Conservation (phyloP, 2,797 vertebrate species). For the Poeciliopsis presidionis region DNA sequence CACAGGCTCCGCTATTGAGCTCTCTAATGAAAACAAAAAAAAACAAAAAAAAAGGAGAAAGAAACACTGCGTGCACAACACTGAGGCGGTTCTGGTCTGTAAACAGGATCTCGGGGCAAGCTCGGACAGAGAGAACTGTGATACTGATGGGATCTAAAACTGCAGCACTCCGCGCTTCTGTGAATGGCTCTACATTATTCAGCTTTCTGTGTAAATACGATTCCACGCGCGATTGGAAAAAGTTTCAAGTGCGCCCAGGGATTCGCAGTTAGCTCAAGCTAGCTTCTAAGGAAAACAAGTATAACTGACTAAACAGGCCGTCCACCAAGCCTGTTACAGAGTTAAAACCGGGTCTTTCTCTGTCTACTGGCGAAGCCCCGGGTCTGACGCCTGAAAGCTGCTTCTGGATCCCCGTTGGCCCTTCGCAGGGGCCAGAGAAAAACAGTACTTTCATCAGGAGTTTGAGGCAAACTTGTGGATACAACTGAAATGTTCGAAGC, state of each 20-base stretch:
- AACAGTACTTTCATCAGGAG: not conserved
- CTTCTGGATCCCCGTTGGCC: not conserved
- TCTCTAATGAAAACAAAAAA: slow-evolving; percentile 60
- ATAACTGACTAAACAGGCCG: not conserved
- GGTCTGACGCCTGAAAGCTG: not conserved
- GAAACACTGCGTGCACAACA: slow-evolving; percentile 31
- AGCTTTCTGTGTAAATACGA: slow-evolving; percentile 25
- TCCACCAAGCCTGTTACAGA: not conserved
- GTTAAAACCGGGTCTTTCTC: not conserved
- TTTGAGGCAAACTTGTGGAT: not conserved
- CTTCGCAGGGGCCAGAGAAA: not conserved
- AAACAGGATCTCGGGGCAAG: slow-evolving; percentile 50
- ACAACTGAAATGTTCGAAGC: not conserved
- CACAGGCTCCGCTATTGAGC: slow-evolving; percentile 46
- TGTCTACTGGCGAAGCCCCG: not conserved
- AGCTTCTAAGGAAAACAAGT: not conserved
- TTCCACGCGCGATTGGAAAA: slow-evolving; percentile 27
- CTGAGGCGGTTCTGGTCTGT: slow-evolving; percentile 21
- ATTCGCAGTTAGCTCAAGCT: not conserved
- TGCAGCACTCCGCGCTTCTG: slow-evolving; percentile 25
- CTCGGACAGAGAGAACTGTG: slow-evolving; percentile 37
- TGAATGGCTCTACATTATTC: slow-evolving; percentile 39
- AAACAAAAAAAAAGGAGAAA: not conserved
- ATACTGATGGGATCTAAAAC: slow-evolving; percentile 32
- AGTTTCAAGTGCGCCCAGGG: not conserved